phyloP scores from a whole-genome alignment of 2,888 invertebrate genomes.

The Micropterix aruncella region DNA sequence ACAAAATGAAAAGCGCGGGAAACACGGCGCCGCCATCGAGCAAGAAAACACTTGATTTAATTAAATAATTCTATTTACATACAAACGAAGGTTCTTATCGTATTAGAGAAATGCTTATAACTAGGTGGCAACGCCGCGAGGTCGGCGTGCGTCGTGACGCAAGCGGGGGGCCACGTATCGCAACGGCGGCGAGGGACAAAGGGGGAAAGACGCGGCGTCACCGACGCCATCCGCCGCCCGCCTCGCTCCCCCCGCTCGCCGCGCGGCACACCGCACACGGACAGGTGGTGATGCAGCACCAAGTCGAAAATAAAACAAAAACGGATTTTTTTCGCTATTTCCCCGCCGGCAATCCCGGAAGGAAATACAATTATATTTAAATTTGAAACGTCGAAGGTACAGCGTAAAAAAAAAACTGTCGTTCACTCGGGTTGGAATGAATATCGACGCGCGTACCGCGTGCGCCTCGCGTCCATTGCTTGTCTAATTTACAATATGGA shows the following conservation, averaged over 20 bases:
- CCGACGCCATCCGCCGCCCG: constrained; percentile 17
- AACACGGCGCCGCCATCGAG: too few relatives aligned
- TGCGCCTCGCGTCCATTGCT: constrained; percentile 8
- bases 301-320: constrained; percentile 8
- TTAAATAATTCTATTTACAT: too few relatives aligned
- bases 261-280: neutral
- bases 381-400: constrained; percentile 12
- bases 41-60: too few relatives aligned
- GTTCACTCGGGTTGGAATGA: constrained; percentile 12
- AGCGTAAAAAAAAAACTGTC: constrained; percentile 13
- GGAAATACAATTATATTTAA: constrained; percentile 12
- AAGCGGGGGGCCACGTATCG: constrained; percentile 18
- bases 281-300: constrained; percentile 5
- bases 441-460: constrained; percentile 11
- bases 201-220: constrained; percentile 13
- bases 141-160: constrained; percentile 15
- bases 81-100: too few relatives aligned
- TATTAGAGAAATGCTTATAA: too few relatives aligned
- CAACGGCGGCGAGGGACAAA: constrained; percentile 19
- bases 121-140: too few relatives aligned
- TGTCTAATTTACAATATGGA: constrained; percentile 11
- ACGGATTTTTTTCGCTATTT: constrained; percentile 9
- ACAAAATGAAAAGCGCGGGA: too few relatives aligned
- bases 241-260: constrained; percentile 15
- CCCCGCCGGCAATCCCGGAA: constrained; percentile 11